Evolutionary conservation across 2,888 invertebrate species (phyloP), one percentile per base, ranked within the genome.

Genomic region (Elgonia sp.): DNA sequence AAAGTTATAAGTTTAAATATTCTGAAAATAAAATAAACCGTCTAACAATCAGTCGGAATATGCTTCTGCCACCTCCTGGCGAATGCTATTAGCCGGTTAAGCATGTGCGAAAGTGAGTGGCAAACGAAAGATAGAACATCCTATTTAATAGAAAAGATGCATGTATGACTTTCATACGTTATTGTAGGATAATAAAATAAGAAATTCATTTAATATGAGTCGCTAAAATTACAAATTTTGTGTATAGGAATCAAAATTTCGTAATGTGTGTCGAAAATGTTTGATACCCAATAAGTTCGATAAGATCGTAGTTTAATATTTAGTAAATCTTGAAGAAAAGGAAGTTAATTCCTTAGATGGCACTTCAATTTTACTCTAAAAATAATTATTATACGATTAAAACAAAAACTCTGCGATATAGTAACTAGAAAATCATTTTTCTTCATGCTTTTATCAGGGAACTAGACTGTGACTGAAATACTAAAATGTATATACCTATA

Each of bases 41-140:
- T 7, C 5, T 18, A n/a, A 12, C 55, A 60, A 29, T 60, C n/a
- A 12, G 12, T 12, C 29, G 8, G 9, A 60, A 60, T 9, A 1
- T 1, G 10, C 21, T n/a, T 9, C 14, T 46, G 75, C 76, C 21
- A 84, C 84, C 69, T 84, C 84, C 39, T 75, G 7, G 29, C 7
- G 10, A 4, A 21, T n/a, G 16, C 57, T 84, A 37, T 14, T n/a
- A 55, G 29, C 84, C 77, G 76, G 63, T 60, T 55, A 53, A 69
- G 40, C 77, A 84, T 82, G 82, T 85, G 84, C 84, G 82, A 88
- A 88, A 88, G 84, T 82, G 84, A 85, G 84, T 85, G 82, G 81
- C 88, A 82, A 85, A 87, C 79, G 87, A 87, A 79, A 87, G 87
- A 85, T 80, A 85, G 85, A 80, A 80, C 77, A 77, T 62, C 42